A percentile compares a stretch with the other conserved stretches of the same genome.
These are phyloP conservation scores for Nymphalis urticae DNA, from an alignment of 2,888 invertebrate genomes.

Conservation along the genomic window DNA sequence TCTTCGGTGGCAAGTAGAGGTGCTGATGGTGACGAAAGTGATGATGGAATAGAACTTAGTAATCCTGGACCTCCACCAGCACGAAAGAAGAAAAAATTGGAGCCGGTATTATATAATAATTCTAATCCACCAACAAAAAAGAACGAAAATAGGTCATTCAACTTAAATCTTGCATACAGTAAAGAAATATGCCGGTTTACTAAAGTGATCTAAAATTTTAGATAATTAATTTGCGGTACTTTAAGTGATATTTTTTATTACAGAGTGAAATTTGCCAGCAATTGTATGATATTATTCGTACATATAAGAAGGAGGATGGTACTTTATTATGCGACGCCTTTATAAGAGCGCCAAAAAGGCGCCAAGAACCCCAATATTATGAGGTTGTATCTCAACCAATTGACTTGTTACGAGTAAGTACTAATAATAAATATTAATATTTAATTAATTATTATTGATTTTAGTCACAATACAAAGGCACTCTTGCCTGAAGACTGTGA, in stretches of 20 bases:
- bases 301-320: slow-evolving; percentile 96
- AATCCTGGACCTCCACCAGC: slow-evolving; percentile 74
- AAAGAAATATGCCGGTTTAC: not conserved
- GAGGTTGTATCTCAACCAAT: slow-evolving; percentile 97
- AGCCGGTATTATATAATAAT: slow-evolving; percentile 80
- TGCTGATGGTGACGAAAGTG: slow-evolving; percentile 85
- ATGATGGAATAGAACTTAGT: slow-evolving; percentile 80
- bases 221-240: no score
- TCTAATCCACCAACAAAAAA: not conserved
- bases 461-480: no score
- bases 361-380: slow-evolving; percentile 95
- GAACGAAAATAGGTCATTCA: not conserved
- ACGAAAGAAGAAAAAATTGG: slow-evolving; percentile 85
- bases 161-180: not conserved
- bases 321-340: slow-evolving; percentile 95
- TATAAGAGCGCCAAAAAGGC: slow-evolving; percentile 95
- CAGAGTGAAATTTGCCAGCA: slow-evolving; percentile 94
- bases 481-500: no score
- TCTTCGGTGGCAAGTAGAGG: slow-evolving; percentile 91
- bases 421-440: no score
- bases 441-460: not conserved
- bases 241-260: slow-evolving; percentile 36
- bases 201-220: not conserved
- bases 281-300: slow-evolving; percentile 94
- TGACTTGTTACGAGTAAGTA: slow-evolving; percentile 88